Conservation (phyloP, 2,113 vertebrate genomes). For the Tauraco erythrolophus region DNA sequence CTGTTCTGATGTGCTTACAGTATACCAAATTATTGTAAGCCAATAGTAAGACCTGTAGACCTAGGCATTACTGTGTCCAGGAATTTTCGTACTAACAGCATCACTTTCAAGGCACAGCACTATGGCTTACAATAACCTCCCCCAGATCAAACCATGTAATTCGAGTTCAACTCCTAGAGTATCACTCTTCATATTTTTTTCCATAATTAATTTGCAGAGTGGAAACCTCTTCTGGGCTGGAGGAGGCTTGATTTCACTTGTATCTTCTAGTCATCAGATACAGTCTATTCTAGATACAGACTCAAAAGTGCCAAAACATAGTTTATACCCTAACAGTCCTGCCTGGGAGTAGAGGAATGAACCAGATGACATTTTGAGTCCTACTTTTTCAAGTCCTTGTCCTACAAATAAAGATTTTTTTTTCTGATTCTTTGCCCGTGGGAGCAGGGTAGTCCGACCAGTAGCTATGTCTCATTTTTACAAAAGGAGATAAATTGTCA, state of each 20-base stretch:
- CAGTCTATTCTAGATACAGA: background rate
- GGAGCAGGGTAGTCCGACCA: background rate
- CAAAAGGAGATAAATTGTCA: background rate
- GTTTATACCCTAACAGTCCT: background rate
- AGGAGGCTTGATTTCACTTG: background rate
- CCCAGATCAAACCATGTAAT: background rate
- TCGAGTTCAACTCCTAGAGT: background rate
- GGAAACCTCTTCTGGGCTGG: background rate
- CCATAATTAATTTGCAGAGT: background rate
- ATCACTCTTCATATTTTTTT: background rate
- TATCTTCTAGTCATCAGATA: background rate
- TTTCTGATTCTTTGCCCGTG: background rate
- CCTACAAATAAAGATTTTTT: background rate
- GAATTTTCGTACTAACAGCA: background rate
- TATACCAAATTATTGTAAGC: background rate
- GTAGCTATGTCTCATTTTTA: background rate
- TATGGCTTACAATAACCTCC: background rate
- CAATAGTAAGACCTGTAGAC: rapidly evolving
- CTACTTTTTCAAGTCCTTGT: background rate
- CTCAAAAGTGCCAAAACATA: background rate
- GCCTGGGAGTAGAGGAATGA: background rate
- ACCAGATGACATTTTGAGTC: background rate
- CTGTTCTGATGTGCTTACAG: background rate
- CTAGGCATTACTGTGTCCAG: background rate
- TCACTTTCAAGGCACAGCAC: background rate